Conservation (phyloP, 2,888 invertebrate species). For the Drosophila formosana region DNA sequence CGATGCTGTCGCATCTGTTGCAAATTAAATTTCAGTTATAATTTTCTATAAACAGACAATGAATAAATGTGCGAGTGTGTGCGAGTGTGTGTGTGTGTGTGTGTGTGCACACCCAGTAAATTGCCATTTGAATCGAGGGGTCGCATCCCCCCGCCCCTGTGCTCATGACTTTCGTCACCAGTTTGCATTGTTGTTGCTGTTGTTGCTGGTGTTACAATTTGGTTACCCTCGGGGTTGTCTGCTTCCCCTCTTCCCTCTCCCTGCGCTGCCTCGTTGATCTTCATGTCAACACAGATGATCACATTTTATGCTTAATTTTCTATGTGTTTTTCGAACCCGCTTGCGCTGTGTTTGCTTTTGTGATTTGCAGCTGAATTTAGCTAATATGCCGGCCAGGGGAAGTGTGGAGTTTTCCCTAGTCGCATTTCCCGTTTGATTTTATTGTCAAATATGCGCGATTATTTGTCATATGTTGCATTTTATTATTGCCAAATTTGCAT, state of each 20-base stretch:
- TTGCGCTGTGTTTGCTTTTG: slow-evolving; percentile 65
- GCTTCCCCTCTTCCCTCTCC: background rate
- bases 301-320: slow-evolving; percentile 82
- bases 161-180: slow-evolving; percentile 51
- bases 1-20: slow-evolving; percentile 82
- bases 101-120: slow-evolving; percentile 78
- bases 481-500: slow-evolving; percentile 79
- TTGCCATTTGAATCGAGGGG: slow-evolving; percentile 78
- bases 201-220: slow-evolving; percentile 77
- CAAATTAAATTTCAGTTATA: slow-evolving; percentile 83
- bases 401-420: slow-evolving; percentile 26
- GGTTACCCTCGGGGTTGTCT: slow-evolving; percentile 64
- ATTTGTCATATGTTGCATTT: slow-evolving; percentile 80
- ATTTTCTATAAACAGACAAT: slow-evolving; percentile 71
- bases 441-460: slow-evolving; percentile 78
- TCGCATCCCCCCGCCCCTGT: slow-evolving; percentile 27
- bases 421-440: slow-evolving; percentile 64
- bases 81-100: slow-evolving; percentile 30
- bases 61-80: slow-evolving; percentile 24
- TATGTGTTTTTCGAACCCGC: slow-evolving; percentile 9
- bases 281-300: slow-evolving; percentile 85
- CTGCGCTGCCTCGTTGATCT: slow-evolving; percentile 75
- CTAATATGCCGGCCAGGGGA: slow-evolving; percentile 46
- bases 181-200: slow-evolving; percentile 40
- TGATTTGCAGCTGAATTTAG: slow-evolving; percentile 61